Percentiles rank a stretch among this genome's conserved stretches.
These are phyloP conservation scores for Phragmatobia fuliginosa DNA, from an alignment of 2,888 invertebrate genomes.

Conservation along the genomic window DNA sequence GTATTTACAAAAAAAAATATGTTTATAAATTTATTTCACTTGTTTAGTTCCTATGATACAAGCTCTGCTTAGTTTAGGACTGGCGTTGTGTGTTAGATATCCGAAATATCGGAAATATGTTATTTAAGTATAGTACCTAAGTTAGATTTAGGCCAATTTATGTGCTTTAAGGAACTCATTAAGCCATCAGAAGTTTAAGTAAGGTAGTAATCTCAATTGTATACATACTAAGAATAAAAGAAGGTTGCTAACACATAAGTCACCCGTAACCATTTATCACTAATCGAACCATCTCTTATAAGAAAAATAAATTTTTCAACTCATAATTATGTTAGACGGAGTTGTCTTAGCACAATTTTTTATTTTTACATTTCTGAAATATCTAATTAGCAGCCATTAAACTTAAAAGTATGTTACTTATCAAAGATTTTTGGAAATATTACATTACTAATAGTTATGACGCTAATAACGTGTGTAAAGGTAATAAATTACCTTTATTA, in stretches of 20 bases:
- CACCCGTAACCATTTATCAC: no score
- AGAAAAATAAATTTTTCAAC: not conserved
- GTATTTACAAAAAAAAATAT: no score
- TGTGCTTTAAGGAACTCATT: not conserved
- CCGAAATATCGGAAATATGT: no score
- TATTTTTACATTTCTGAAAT: not conserved
- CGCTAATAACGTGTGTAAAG: constrained; percentile 40
- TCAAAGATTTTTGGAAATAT: constrained; percentile 40
- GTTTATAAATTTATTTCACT: no score
- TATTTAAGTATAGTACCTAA: no score
- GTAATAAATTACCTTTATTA: constrained; percentile 51
- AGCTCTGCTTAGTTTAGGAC: no score
- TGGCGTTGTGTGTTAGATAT: no score
- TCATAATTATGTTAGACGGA: constrained; percentile 18
- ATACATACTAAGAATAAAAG: not conserved
- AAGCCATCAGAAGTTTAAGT: not conserved
- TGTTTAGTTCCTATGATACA: no score
- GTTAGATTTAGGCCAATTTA: no score
- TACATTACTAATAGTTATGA: constrained; percentile 46
- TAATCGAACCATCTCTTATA: not conserved
- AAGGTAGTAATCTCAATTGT: not conserved
- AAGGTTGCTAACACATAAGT: not conserved
- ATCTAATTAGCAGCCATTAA: constrained; percentile 17
- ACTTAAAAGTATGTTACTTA: constrained; percentile 20
- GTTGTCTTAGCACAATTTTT: not conserved